Percentiles rank a stretch among this genome's conserved stretches.
Conservation (phyloP, 2,888 invertebrate species). For the Philaethria dido region DNA sequence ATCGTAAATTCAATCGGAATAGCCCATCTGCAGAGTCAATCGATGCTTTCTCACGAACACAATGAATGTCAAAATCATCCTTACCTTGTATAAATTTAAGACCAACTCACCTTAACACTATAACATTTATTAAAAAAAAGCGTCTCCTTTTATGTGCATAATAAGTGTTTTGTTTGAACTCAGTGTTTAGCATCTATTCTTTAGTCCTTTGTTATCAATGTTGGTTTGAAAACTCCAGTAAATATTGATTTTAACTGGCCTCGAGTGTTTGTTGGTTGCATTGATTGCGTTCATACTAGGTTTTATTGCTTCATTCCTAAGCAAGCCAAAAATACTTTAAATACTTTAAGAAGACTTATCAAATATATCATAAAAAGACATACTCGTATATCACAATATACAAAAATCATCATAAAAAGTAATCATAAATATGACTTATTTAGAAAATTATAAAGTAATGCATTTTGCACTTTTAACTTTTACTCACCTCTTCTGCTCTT, state of each 20-base stretch:
- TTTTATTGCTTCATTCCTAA: conserved; percentile 48
- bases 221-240: conserved; percentile 54
- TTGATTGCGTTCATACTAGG: conserved; percentile 49
- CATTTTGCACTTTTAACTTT: conserved; percentile 71
- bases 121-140: conserved; percentile 46
- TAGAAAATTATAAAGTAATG: not conserved
- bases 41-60: conserved; percentile 73
- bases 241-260: conserved; percentile 68
- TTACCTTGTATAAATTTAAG: conserved; percentile 32
- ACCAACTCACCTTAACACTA: conserved; percentile 32
- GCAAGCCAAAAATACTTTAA: not conserved
- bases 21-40: conserved; percentile 64
- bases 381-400: not conserved
- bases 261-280: conserved; percentile 55
- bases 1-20: conserved; percentile 77
- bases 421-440: not conserved
- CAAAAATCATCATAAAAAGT: not conserved
- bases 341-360: too few species aligned
- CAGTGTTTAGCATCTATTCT: conserved; percentile 73
- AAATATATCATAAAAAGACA: too few species aligned
- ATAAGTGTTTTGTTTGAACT: conserved; percentile 69
- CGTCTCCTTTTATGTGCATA: conserved; percentile 50
- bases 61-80: conserved; percentile 32
- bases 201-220: conserved; percentile 76
- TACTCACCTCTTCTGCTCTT: conserved; percentile 61